Evolutionary conservation across 2,797 vertebrate genomes (phyloP).

Genomic region (Cuculus canorus): DNA sequence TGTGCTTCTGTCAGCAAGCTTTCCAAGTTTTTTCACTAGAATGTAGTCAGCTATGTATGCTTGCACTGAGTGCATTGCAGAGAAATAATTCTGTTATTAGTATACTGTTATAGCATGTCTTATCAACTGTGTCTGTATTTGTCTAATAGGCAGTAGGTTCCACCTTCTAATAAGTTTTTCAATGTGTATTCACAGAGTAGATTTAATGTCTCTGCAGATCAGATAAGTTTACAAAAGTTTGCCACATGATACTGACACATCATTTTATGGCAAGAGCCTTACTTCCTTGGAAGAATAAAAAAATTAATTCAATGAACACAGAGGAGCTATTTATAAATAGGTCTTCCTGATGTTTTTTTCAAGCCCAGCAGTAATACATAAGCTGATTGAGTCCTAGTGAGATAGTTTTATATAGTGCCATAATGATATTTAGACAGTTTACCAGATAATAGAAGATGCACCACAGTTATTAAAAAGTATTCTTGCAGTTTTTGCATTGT

Average conservation of each 20-base stretch:
- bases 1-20: not conserved
- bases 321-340: constrained; percentile 21
- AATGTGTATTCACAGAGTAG: not conserved
- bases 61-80: not conserved
- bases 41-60: not conserved
- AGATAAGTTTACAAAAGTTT: not conserved
- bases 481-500: not conserved
- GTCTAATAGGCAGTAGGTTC: not conserved
- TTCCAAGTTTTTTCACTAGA: not conserved
- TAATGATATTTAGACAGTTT: not conserved
- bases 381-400: constrained; percentile 7
- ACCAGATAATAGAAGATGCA: constrained; percentile 26
- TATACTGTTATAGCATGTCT: not conserved
- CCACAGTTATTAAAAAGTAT: not conserved
- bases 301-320: not conserved
- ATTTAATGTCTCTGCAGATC: constrained; percentile 33
- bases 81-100: not conserved
- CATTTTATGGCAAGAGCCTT: not conserved
- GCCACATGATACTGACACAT: not conserved
- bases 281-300: constrained; percentile 1
- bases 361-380: not conserved
- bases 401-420: not conserved
- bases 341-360: not conserved
- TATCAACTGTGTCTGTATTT: not conserved
- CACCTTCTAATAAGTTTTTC: constrained; percentile 12